phyloP scores from a whole-genome alignment of 23 tunicate genomes.

The Trididemnum miniatum region DNA sequence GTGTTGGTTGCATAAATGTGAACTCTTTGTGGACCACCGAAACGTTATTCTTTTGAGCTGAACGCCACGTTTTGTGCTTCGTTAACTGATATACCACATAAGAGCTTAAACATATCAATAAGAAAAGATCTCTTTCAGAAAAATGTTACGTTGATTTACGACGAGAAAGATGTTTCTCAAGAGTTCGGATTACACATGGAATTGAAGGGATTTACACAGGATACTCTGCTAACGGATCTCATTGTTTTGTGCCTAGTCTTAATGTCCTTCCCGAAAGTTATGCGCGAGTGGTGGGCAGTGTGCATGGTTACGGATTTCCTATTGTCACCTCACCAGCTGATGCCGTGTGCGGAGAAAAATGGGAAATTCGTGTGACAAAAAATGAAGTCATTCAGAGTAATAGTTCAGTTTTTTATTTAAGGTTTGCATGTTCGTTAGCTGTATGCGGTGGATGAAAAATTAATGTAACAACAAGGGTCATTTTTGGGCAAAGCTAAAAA shows the following conservation, averaged over 20 bases:
- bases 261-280: neutral
- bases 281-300: neutral
- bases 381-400: neutral
- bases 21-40: neutral
- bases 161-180: constrained; percentile 39
- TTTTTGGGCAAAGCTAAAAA: no score
- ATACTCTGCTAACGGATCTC: constrained; percentile 53
- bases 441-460: no score
- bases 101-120: no score
- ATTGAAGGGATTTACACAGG: constrained; percentile 55
- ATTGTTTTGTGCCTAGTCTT: constrained; percentile 41
- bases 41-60: neutral
- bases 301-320: constrained; percentile 23
- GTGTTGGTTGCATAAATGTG: no score
- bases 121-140: constrained; percentile 30
- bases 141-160: constrained; percentile 76
- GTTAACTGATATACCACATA: no score
- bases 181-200: neutral
- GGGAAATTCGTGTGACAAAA: neutral
- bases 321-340: neutral
- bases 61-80: no score
- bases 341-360: constrained; percentile 1
- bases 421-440: no score
- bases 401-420: no score
- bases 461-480: no score